These are phyloP conservation scores for Mya arenaria DNA, from an alignment of 1,140 invertebrate genomes.

Conservation along the genomic window DNA sequence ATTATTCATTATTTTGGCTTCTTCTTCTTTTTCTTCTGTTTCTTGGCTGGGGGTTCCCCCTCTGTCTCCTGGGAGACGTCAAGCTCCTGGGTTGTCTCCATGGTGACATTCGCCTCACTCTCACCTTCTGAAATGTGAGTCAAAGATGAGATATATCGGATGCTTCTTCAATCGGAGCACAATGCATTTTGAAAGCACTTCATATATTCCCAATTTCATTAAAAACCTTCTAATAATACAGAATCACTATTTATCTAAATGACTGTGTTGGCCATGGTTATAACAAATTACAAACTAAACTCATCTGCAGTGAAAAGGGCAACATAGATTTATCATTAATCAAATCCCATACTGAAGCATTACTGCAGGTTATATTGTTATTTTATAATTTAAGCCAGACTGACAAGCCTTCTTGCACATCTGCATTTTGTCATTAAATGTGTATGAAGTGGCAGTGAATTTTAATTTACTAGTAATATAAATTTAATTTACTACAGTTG, in stretches of 20 bases:
- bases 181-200: background rate
- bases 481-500: no score
- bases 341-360: no score
- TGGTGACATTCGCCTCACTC: conserved; percentile 48
- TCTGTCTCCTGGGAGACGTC: conserved; percentile 57
- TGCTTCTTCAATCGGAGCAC: background rate
- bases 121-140: background rate
- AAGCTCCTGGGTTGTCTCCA: conserved; percentile 68
- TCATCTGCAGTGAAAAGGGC: background rate
- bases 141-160: background rate
- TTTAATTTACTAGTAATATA: no score
- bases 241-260: background rate
- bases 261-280: background rate
- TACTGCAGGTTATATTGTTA: no score
- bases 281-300: background rate
- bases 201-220: background rate
- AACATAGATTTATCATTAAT: no score
- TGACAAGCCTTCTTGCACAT: no score
- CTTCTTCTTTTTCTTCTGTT: conserved; percentile 66
- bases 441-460: no score
- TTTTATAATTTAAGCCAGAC: no score
- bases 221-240: no score
- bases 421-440: no score
- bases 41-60: conserved; percentile 32
- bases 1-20: conserved; percentile 24